phyloP scores from a whole-genome alignment of 2,797 vertebrate genomes.

The Clarias fuscus region DNA sequence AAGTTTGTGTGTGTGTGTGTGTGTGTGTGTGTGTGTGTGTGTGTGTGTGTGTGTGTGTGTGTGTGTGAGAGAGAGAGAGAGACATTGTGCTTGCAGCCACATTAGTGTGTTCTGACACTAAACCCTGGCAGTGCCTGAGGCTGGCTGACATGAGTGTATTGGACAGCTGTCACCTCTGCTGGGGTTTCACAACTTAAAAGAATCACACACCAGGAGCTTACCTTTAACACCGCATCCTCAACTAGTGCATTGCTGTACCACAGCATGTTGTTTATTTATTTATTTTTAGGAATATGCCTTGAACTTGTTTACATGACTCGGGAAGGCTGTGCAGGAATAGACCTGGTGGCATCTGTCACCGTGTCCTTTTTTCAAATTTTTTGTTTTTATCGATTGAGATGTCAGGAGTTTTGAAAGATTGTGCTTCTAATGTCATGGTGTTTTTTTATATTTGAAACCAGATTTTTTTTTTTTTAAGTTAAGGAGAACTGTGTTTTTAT shows the following conservation, averaged over 20 bases:
- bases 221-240: constrained; percentile 6
- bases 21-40: background rate
- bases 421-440: constrained; percentile 16
- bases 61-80: no score
- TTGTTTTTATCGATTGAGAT: constrained; percentile 40
- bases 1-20: background rate
- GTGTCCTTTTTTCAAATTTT: background rate
- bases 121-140: constrained; percentile 18
- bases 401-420: constrained; percentile 43
- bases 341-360: constrained; percentile 3
- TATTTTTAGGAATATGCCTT: constrained; percentile 13
- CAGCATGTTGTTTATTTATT: background rate
- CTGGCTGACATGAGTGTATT: constrained; percentile 37
- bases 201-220: constrained; percentile 45
- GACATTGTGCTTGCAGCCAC: background rate
- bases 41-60: background rate
- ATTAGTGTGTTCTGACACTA: constrained; percentile 13
- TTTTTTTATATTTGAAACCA: constrained; percentile 36
- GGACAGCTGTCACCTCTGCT: constrained; percentile 61
- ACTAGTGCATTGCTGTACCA: background rate
- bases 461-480: background rate
- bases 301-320: constrained; percentile 37
- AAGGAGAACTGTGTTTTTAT: no score
- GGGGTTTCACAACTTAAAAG: constrained; percentile 30
- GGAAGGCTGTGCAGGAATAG: constrained; percentile 32